Conservation (phyloP, 2,888 invertebrate genomes). For the Microctonus aethiopoides region DNA sequence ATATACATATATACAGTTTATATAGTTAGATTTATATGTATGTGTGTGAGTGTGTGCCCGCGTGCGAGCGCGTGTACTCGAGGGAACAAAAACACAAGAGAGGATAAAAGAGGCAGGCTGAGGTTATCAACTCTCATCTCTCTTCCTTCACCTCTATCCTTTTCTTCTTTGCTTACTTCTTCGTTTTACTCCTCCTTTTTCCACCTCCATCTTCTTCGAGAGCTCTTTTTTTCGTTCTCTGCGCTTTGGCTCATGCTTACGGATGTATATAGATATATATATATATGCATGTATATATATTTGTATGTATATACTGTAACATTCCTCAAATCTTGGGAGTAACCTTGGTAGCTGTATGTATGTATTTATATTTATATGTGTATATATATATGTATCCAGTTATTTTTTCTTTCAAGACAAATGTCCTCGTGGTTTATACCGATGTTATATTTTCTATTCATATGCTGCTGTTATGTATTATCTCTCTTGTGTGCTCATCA, state of each 20-base stretch:
- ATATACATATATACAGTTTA: neutral
- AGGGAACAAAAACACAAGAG: conserved; percentile 18
- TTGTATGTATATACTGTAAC: neutral
- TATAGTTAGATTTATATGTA: neutral
- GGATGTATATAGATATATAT: neutral
- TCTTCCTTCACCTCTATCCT: conserved; percentile 24
- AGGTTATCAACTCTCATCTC: conserved; percentile 38
- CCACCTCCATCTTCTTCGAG: conserved; percentile 19
- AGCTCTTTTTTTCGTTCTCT: conserved; percentile 25
- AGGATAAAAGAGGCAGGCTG: conserved; percentile 26
- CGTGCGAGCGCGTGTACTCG: neutral
- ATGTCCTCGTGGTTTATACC: too few species aligned
- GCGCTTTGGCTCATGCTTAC: conserved; percentile 34
- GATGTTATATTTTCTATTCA: neutral
- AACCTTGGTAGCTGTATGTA: neutral
- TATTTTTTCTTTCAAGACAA: conserved; percentile 34
- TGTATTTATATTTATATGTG: neutral
- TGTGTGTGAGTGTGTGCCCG: neutral
- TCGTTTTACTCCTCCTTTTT: conserved; percentile 14
- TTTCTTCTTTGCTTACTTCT: conserved; percentile 23
- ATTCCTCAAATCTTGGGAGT: neutral
- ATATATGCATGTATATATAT: neutral
- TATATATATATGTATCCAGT: neutral
- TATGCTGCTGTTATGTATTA: too few species aligned
- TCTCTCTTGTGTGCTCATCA: too few species aligned